Conservation (phyloP, 1,140 invertebrate genomes). For the Hyles vespertilio region DNA sequence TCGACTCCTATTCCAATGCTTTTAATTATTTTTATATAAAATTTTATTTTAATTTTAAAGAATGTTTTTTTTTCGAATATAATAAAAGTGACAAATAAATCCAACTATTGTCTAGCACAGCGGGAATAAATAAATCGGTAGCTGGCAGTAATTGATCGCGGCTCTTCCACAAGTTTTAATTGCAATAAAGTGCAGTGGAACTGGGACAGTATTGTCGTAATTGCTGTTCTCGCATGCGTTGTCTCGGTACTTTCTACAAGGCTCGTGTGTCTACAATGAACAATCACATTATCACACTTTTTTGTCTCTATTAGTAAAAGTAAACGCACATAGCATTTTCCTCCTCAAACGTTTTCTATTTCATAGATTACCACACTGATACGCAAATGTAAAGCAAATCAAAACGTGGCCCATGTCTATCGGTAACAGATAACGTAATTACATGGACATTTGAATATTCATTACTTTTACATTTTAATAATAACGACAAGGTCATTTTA, state of each 20-base stretch:
- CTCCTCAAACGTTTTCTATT: constrained; percentile 1
- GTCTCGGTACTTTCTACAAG: constrained; percentile 50
- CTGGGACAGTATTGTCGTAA: constrained; percentile 49
- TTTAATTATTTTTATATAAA: too few species aligned
- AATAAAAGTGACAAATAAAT: too few species aligned
- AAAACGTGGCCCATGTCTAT: too few species aligned
- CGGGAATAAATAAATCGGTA: background rate
- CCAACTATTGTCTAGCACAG: too few species aligned
- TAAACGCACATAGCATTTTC: constrained; percentile 35
- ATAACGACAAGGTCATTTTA: too few species aligned
- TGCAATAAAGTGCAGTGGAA: constrained; percentile 17
- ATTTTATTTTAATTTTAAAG: too few species aligned
- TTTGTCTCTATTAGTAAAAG: constrained; percentile 58
- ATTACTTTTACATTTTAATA: too few species aligned
- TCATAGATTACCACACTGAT: background rate
- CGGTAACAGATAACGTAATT: too few species aligned
- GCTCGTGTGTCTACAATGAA: constrained; percentile 47
- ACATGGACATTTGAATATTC: too few species aligned
- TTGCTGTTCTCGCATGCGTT: constrained; percentile 51
- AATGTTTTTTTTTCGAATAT: background rate
- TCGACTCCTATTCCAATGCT: too few species aligned
- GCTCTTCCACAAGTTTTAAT: constrained; percentile 16
- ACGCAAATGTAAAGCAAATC: too few species aligned
- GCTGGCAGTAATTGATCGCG: constrained; percentile 9
- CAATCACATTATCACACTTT: constrained; percentile 56